Percentiles rank a stretch among this genome's conserved stretches.
These are phyloP conservation scores for Amitus sp. DNA, from an alignment of 2,888 invertebrate genomes.

Conservation along the genomic window DNA sequence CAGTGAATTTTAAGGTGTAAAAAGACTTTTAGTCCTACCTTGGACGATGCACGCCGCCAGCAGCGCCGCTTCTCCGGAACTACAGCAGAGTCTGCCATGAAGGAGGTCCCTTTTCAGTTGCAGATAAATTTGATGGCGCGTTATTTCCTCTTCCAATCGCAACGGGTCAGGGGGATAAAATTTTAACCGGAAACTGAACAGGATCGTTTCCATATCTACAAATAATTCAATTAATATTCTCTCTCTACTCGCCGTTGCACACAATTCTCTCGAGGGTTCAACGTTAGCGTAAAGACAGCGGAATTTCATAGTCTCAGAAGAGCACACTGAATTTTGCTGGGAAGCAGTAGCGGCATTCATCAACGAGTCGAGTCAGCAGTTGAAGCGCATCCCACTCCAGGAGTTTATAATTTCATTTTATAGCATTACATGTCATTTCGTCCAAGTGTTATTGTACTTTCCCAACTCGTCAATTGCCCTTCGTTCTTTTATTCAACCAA, in stretches of 20 bases:
- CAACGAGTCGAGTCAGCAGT: slow-evolving; percentile 24
- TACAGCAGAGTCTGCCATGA: slow-evolving; percentile 94
- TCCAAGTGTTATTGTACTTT: too few species aligned
- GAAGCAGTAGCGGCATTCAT: too few species aligned
- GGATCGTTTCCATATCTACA: slow-evolving; percentile 87
- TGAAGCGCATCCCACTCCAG: slow-evolving; percentile 18
- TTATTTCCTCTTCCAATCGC: slow-evolving; percentile 91
- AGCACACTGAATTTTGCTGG: slow-evolving; percentile 20
- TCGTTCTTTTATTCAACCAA: too few species aligned
- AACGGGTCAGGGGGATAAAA: slow-evolving; percentile 97
- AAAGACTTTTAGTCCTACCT: too few species aligned
- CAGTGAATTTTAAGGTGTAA: too few species aligned
- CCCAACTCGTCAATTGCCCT: too few species aligned
- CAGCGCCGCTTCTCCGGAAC: slow-evolving; percentile 87
- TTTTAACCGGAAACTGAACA: slow-evolving; percentile 96
- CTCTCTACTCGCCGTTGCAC: slow-evolving; percentile 19
- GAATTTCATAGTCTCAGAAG: slow-evolving; percentile 23
- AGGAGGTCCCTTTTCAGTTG: slow-evolving; percentile 94
- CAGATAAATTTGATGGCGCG: slow-evolving; percentile 93
- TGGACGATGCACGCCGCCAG: slow-evolving; percentile 93
- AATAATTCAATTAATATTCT: slow-evolving; percentile 42
- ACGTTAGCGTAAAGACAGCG: slow-evolving; percentile 21
- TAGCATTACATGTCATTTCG: background rate
- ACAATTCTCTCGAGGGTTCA: slow-evolving; percentile 19
- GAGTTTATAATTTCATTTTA: too few species aligned